Percentiles rank a stretch among this genome's conserved stretches.
Conservation (phyloP, 2,888 invertebrate species). For the Leptinotarsa rubiginosa region DNA sequence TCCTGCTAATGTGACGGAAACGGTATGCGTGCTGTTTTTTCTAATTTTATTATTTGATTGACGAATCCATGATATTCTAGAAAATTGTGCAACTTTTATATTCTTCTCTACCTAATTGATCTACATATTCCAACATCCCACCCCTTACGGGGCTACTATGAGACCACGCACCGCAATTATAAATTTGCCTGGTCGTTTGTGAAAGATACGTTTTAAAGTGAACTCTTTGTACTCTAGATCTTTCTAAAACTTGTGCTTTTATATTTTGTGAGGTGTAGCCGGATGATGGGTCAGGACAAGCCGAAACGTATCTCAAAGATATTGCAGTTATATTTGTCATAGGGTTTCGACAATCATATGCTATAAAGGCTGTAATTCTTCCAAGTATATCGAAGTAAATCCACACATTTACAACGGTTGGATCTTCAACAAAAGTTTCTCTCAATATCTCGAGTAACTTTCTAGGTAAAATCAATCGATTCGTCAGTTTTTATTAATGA, state of each 20-base stretch:
- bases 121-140: background rate
- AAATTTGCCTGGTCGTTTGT: background rate
- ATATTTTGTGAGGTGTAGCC: background rate
- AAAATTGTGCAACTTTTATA: background rate
- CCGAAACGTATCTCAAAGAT: background rate
- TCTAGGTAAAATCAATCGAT: too few relatives aligned
- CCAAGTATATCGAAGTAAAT: background rate
- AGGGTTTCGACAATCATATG: constrained; percentile 10
- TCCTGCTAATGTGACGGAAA: background rate
- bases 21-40: background rate
- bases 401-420: background rate
- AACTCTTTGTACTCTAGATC: background rate
- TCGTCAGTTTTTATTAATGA: too few relatives aligned
- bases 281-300: background rate
- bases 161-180: background rate
- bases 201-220: background rate
- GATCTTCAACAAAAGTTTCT: background rate
- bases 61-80: background rate
- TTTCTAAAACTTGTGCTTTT: background rate
- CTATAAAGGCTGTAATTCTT: background rate
- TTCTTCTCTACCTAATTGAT: background rate
- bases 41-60: background rate
- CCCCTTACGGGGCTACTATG: background rate
- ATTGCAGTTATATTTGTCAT: constrained; percentile 1
- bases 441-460: background rate